Evolutionary conservation across 1,140 invertebrate genomes (phyloP).

Genomic region (Pogonomyrmex barbatus): DNA sequence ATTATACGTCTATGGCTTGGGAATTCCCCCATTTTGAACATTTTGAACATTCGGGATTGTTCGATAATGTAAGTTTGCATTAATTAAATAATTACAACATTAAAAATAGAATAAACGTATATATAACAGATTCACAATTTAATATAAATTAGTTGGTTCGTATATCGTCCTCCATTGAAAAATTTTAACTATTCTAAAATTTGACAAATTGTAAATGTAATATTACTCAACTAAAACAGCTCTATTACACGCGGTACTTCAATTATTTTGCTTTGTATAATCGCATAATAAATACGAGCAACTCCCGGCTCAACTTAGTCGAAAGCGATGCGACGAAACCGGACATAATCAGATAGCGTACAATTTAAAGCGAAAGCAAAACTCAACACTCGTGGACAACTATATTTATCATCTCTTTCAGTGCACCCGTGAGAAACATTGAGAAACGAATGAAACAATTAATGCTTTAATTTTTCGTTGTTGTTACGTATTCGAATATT

Average conservation of each 20-base stretch:
- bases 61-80: background rate
- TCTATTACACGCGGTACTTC: constrained; percentile 2
- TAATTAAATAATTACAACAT: background rate
- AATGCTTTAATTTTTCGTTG: background rate
- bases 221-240: background rate
- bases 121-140: background rate
- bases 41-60: no score
- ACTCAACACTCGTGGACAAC: background rate
- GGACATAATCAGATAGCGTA: constrained; percentile 52
- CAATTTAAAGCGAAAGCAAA: constrained; percentile 43
- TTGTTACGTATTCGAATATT: background rate
- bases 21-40: no score
- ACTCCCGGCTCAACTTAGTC: constrained; percentile 41
- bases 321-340: constrained; percentile 44
- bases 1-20: no score
- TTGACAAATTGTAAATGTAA: constrained; percentile 32
- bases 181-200: constrained; percentile 11
- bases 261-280: constrained; percentile 62
- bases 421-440: background rate
- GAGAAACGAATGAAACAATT: constrained; percentile 1
- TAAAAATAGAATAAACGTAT: background rate
- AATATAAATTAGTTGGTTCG: background rate
- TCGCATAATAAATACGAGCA: constrained; percentile 58
- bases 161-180: background rate
- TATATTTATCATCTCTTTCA: constrained; percentile 14